A percentile compares a stretch with the other conserved stretches of the same genome.
Evolutionary conservation across 1,140 invertebrate species (phyloP).

Genomic region (Tetramorium simillimum): DNA sequence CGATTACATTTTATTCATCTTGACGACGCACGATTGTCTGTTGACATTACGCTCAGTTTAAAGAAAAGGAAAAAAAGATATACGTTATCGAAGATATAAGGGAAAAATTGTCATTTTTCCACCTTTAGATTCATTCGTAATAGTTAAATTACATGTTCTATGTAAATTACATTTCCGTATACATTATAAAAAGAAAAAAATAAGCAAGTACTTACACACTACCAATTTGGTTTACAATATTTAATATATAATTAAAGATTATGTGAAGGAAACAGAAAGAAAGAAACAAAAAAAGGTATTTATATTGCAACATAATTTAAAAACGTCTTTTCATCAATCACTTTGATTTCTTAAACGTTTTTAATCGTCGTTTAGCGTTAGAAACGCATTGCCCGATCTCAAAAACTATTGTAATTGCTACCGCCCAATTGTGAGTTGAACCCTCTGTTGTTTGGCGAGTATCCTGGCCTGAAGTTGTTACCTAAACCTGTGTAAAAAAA

Average conservation of each 20-base stretch:
- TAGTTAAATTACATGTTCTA: background rate
- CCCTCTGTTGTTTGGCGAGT: slow-evolving; percentile 81
- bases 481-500: slow-evolving; percentile 77
- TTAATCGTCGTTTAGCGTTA: slow-evolving; percentile 60
- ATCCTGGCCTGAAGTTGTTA: slow-evolving; percentile 84
- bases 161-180: background rate
- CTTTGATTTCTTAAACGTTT: slow-evolving; percentile 59
- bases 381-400: slow-evolving; percentile 74
- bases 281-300: slow-evolving; percentile 5
- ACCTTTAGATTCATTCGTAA: background rate
- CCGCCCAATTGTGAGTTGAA: slow-evolving; percentile 84
- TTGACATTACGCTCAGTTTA: slow-evolving; percentile 19
- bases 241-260: slow-evolving; percentile 18
- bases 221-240: slow-evolving; percentile 37
- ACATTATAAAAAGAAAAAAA: background rate
- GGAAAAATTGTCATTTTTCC: background rate
- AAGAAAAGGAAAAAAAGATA: background rate
- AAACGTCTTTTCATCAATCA: slow-evolving; percentile 34
- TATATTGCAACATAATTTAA: slow-evolving; percentile 18
- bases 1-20: background rate
- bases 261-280: slow-evolving; percentile 19
- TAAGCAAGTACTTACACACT: slow-evolving; percentile 30
- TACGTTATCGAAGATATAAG: slow-evolving; percentile 38
- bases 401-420: slow-evolving; percentile 85
- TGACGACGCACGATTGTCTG: slow-evolving; percentile 24